These are phyloP conservation scores for Brienomyrus longianalis DNA, from an alignment of 2,113 vertebrate species.

Conservation along the genomic window DNA sequence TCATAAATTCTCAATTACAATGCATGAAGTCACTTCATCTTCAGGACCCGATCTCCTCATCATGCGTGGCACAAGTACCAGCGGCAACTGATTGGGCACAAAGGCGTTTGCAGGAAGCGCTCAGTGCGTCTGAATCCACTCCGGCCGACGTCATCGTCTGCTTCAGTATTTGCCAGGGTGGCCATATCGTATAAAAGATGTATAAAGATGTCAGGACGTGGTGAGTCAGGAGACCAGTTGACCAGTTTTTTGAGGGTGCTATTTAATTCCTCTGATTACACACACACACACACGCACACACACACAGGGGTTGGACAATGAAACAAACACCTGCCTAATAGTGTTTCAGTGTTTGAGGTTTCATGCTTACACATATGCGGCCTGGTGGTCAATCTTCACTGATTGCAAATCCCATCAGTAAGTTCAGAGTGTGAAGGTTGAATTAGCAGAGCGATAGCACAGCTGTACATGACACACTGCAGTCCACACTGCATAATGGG, in stretches of 20 bases:
- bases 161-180: not conserved
- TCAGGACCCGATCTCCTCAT: not conserved
- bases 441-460: too few relatives aligned
- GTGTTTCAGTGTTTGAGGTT: not conserved
- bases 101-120: not conserved
- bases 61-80: not conserved
- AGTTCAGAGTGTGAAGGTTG: too few relatives aligned
- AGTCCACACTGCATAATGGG: too few relatives aligned
- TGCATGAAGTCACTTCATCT: not conserved
- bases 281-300: not conserved
- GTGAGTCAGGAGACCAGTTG: not conserved
- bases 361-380: not conserved
- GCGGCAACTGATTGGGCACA: not conserved
- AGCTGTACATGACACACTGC: too few relatives aligned
- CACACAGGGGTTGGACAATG: not conserved
- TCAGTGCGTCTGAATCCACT: constrained; percentile 6
- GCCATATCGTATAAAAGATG: not conserved
- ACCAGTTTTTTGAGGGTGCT: not conserved
- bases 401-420: too few relatives aligned
- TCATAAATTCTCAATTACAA: constrained; percentile 8
- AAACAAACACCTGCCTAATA: not conserved
- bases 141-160: not conserved
- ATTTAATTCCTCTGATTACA: not conserved
- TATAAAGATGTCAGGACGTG: not conserved
- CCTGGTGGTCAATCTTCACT: too few relatives aligned